Evolutionary conservation across 92 coral and sea anemone genomes (phyloP).

Genomic region (Montipora capitata): DNA sequence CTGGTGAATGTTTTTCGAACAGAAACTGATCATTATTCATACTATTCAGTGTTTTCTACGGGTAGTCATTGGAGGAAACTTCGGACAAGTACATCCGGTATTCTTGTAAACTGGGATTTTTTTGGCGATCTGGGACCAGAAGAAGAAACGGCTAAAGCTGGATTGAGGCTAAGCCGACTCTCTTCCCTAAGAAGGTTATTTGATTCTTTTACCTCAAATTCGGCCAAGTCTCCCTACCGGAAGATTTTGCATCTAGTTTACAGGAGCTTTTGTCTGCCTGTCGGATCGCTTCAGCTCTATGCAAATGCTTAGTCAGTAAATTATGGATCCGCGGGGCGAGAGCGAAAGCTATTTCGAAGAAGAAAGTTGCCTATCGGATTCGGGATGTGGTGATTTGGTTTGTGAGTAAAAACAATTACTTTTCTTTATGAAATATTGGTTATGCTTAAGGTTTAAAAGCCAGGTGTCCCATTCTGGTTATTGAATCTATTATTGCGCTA

Average conservation of each 20-base stretch:
- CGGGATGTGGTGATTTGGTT: constrained; percentile 36
- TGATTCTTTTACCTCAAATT: no score
- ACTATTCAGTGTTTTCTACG: background rate
- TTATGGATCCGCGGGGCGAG: constrained; percentile 7
- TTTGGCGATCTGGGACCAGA: background rate
- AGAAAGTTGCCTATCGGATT: constrained; percentile 27
- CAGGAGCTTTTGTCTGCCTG: background rate
- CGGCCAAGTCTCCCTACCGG: no score
- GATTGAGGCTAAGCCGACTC: no score
- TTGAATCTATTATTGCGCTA: background rate
- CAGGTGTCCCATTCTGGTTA: background rate
- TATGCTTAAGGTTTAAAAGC: background rate
- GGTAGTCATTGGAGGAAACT: no score
- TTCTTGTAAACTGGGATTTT: background rate
- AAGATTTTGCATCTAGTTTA: background rate
- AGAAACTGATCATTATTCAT: background rate
- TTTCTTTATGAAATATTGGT: background rate
- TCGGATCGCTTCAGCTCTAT: background rate
- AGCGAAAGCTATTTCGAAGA: background rate
- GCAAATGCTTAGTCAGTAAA: background rate
- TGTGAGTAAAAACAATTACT: constrained; percentile 23
- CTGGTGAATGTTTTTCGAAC: background rate
- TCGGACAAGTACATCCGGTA: no score
- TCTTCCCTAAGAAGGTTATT: no score
- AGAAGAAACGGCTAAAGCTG: no score